Percentiles rank a stretch among this genome's conserved stretches.
Conservation (phyloP, 2,888 invertebrate genomes). For the Erebia epiphron region DNA sequence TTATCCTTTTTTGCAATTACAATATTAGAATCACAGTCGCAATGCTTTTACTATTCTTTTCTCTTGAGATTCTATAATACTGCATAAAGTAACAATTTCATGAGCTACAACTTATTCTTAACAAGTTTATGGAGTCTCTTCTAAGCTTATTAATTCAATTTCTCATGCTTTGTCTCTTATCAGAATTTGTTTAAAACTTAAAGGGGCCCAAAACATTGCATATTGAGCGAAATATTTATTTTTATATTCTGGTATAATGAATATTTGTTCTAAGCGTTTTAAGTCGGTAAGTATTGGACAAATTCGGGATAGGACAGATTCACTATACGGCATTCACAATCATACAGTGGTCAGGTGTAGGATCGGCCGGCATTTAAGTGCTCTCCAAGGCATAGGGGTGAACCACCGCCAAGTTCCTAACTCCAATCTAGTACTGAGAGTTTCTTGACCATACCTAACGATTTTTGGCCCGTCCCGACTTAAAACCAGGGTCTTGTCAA, state of each 20-base stretch:
- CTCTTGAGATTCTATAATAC: slow-evolving; percentile 43
- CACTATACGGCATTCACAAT: too few relatives aligned
- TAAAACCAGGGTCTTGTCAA: too few relatives aligned
- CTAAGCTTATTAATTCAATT: slow-evolving; percentile 47
- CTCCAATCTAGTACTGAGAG: too few relatives aligned
- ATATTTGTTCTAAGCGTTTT: too few relatives aligned
- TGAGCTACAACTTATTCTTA: slow-evolving; percentile 14
- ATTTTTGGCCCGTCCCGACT: too few relatives aligned
- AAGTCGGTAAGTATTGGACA: too few relatives aligned
- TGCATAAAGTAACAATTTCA: slow-evolving; percentile 23
- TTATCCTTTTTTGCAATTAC: slow-evolving; percentile 33
- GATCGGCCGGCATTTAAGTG: too few relatives aligned
- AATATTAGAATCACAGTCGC: slow-evolving; percentile 60
- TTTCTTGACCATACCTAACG: too few relatives aligned
- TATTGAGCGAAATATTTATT: background rate
- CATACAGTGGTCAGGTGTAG: too few relatives aligned
- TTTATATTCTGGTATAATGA: background rate
- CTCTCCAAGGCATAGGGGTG: too few relatives aligned
- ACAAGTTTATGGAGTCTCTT: slow-evolving; percentile 32
- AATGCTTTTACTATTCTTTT: slow-evolving; percentile 56
- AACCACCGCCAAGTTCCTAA: too few relatives aligned
- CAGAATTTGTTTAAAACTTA: slow-evolving; percentile 33
- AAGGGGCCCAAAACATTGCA: slow-evolving; percentile 52
- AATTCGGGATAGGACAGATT: too few relatives aligned
- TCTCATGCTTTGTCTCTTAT: slow-evolving; percentile 44